Conservation (phyloP, 2,888 invertebrate genomes). For the Metalampra italica region DNA sequence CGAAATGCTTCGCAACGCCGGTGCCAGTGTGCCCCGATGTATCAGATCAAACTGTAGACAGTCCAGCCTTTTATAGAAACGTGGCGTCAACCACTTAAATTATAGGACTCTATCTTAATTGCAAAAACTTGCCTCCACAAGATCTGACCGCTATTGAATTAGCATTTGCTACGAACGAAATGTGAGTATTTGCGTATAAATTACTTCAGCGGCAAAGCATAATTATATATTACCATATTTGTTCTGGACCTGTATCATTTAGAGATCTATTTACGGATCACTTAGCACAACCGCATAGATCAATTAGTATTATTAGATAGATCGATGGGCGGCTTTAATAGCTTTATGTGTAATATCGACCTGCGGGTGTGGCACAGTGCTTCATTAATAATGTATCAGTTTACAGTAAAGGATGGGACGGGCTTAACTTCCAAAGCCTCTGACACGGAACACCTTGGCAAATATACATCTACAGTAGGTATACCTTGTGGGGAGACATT, state of each 20-base stretch:
- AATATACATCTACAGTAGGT: slow-evolving; percentile 4
- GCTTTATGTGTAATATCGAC: slow-evolving; percentile 19
- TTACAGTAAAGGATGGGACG: slow-evolving; percentile 23
- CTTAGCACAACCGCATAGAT: slow-evolving; percentile 19
- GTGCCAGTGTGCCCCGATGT: slow-evolving; percentile 33
- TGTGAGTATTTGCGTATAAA: slow-evolving; percentile 35
- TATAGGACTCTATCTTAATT: slow-evolving; percentile 35
- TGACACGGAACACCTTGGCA: slow-evolving; percentile 20
- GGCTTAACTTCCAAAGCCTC: slow-evolving; percentile 20
- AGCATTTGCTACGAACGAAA: slow-evolving; percentile 43
- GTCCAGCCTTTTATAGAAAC: slow-evolving; percentile 46
- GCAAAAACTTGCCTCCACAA: slow-evolving; percentile 36
- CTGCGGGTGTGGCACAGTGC: slow-evolving; percentile 23
- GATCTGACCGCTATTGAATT: slow-evolving; percentile 42
- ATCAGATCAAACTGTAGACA: slow-evolving; percentile 34
- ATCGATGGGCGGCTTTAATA: slow-evolving; percentile 22
- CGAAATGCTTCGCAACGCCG: slow-evolving; percentile 44
- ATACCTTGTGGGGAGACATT: slow-evolving; percentile 8
- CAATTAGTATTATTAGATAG: slow-evolving; percentile 29
- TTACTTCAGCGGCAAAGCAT: slow-evolving; percentile 21
- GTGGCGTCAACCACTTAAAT: slow-evolving; percentile 39
- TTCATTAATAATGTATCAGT: slow-evolving; percentile 36
- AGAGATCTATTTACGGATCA: slow-evolving; percentile 20
- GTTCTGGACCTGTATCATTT: slow-evolving; percentile 19
- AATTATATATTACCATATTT: slow-evolving; percentile 28